Percentiles rank a stretch among this genome's conserved stretches.
Evolutionary conservation across 2,888 invertebrate genomes (phyloP).

Genomic region (Pollenia angustigena): DNA sequence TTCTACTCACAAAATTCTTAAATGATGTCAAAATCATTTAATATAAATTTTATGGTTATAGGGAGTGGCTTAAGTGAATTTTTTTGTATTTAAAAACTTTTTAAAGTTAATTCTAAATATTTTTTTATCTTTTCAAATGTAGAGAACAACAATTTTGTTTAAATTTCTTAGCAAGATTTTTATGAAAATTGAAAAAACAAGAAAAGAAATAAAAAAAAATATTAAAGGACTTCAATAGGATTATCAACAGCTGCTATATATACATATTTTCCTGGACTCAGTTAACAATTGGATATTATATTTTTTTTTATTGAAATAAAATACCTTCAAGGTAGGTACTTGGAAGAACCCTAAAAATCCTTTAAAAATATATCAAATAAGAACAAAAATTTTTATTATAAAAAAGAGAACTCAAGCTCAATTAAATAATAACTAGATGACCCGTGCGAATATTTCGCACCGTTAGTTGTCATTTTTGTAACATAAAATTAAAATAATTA

Average conservation of each 20-base stretch:
- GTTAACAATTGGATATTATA: constrained; percentile 30
- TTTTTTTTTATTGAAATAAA: background rate
- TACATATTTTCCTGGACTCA: background rate
- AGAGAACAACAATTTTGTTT: too few species aligned
- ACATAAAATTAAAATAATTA: too few species aligned
- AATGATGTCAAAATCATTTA: constrained; percentile 28
- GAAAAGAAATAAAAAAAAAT: background rate
- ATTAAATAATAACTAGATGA: too few species aligned
- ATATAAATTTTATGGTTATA: background rate
- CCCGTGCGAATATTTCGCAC: too few species aligned
- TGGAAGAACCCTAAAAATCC: background rate
- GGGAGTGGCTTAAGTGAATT: constrained; percentile 56
- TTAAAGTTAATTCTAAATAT: background rate
- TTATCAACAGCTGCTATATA: too few species aligned
- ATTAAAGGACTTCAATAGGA: background rate
- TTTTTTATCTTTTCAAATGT: too few species aligned
- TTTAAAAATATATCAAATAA: background rate
- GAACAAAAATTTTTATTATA: too few species aligned
- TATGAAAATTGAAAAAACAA: constrained; percentile 14
- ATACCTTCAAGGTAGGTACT: constrained; percentile 55
- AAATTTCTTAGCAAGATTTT: too few species aligned
- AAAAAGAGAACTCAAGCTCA: too few species aligned
- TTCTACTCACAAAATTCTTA: constrained; percentile 11
- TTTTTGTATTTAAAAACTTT: constrained; percentile 10
- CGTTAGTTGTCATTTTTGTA: too few species aligned